These are phyloP conservation scores for Zygogramma bicolorata DNA, from an alignment of 2,888 invertebrate species.

Conservation along the genomic window DNA sequence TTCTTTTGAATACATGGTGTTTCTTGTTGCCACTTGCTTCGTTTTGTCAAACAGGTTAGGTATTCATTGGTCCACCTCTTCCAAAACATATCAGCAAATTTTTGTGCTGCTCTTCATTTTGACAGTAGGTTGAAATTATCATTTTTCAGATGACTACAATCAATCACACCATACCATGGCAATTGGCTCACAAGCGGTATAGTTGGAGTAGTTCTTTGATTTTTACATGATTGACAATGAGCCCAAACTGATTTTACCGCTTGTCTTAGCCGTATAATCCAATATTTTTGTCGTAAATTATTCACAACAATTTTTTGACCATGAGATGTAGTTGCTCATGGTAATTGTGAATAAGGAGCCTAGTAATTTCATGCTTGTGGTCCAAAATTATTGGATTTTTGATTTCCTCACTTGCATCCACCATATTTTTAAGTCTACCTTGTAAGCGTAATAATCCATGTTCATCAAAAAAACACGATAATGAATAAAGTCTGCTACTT, in stretches of 20 bases:
- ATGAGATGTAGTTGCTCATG: neutral
- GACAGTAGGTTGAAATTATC: too few species aligned
- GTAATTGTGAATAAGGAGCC: conserved; percentile 3
- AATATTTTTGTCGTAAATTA: neutral
- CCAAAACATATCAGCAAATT: too few species aligned
- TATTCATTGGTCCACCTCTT: too few species aligned
- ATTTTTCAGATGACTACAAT: too few species aligned
- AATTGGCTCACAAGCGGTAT: neutral
- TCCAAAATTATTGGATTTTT: too few species aligned
- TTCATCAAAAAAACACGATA: neutral
- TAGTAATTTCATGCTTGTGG: neutral
- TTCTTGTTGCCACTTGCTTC: too few species aligned
- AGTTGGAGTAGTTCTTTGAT: neutral
- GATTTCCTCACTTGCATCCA: neutral
- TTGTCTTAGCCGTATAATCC: neutral
- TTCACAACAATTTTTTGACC: too few species aligned
- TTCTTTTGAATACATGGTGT: too few species aligned
- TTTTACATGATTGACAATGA: neutral
- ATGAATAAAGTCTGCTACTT: neutral
- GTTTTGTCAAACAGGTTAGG: too few species aligned
- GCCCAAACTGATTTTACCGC: neutral
- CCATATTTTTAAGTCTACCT: neutral
- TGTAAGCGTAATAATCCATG: neutral
- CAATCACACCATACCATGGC: neutral
- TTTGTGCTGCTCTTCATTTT: too few species aligned